A percentile compares a stretch with the other conserved stretches of the same genome.
phyloP scores from a whole-genome alignment of 2,888 invertebrate genomes.

The Tenthredo amoena region DNA sequence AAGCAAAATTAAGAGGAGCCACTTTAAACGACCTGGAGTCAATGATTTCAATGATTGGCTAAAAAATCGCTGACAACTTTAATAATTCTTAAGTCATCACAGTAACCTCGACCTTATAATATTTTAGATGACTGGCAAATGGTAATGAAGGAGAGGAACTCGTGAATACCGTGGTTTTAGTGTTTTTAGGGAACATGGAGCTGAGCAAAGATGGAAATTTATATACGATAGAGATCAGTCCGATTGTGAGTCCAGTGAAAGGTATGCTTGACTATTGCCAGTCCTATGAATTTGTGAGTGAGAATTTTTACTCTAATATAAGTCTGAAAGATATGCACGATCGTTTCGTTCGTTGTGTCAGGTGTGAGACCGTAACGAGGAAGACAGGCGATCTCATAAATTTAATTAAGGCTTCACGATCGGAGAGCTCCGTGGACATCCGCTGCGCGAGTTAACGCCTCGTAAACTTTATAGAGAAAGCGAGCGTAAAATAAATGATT shows the following conservation, averaged over 20 bases:
- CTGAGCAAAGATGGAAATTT: background rate
- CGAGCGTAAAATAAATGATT: slow-evolving; percentile 44
- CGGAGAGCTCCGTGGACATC: slow-evolving; percentile 44
- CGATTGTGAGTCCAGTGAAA: background rate
- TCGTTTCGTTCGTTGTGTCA: slow-evolving; percentile 17
- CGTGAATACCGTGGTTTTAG: background rate
- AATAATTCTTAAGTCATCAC: background rate
- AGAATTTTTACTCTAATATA: slow-evolving; percentile 8
- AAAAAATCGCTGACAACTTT: background rate
- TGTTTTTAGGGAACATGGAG: background rate
- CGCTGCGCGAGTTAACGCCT: slow-evolving; percentile 41
- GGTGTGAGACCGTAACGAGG: slow-evolving; percentile 41
- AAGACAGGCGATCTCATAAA: slow-evolving; percentile 42
- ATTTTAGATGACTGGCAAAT: background rate
- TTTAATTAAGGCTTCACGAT: slow-evolving; percentile 50
- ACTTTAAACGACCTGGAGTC: background rate
- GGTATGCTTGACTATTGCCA: background rate
- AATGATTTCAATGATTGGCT: background rate
- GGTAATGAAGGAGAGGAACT: background rate
- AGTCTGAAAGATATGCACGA: slow-evolving; percentile 18
- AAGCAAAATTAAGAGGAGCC: background rate
- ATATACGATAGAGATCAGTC: background rate
- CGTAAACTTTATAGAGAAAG: slow-evolving; percentile 46
- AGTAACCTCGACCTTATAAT: background rate
- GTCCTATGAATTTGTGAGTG: background rate